A percentile compares a stretch with the other conserved stretches of the same genome.
Conservation (phyloP, 1,140 invertebrate genomes). For the Brachionus rotundiformis region DNA sequence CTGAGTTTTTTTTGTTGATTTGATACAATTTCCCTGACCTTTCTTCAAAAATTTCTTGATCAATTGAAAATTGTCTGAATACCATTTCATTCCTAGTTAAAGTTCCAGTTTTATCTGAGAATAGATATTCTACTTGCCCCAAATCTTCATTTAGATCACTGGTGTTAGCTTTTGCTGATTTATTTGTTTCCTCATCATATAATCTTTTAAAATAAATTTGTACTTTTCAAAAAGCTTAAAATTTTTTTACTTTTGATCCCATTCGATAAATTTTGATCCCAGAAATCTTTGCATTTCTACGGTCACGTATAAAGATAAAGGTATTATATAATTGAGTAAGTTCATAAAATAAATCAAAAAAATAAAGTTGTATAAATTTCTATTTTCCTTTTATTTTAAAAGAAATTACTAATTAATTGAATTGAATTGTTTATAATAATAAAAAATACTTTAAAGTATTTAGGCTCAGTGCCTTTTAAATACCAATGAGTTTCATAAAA, state of each 20-base stretch:
- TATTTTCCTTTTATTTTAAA: neutral
- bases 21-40: conserved; percentile 31
- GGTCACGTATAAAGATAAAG: conserved; percentile 46
- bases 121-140: conserved; percentile 81
- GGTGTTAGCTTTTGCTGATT: conserved; percentile 91
- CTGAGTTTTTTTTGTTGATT: conserved; percentile 50
- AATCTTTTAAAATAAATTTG: conserved; percentile 85
- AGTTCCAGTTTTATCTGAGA: conserved; percentile 96
- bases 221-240: conserved; percentile 91
- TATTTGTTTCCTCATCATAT: conserved; percentile 83
- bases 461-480: conserved; percentile 81
- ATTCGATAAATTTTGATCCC: conserved; percentile 46
- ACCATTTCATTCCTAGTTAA: conserved; percentile 97
- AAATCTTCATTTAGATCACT: conserved; percentile 72
- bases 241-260: conserved; percentile 68
- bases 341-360: conserved; percentile 31
- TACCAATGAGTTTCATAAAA: conserved; percentile 97
- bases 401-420: no score
- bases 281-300: conserved; percentile 47
- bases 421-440: no score
- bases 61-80: conserved; percentile 69
- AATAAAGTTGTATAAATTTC: conserved; percentile 27
- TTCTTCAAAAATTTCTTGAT: conserved; percentile 72
- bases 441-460: neutral
- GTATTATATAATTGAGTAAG: conserved; percentile 46